These are phyloP conservation scores for Athalia cordata DNA, from an alignment of 2,888 invertebrate genomes.

Conservation along the genomic window DNA sequence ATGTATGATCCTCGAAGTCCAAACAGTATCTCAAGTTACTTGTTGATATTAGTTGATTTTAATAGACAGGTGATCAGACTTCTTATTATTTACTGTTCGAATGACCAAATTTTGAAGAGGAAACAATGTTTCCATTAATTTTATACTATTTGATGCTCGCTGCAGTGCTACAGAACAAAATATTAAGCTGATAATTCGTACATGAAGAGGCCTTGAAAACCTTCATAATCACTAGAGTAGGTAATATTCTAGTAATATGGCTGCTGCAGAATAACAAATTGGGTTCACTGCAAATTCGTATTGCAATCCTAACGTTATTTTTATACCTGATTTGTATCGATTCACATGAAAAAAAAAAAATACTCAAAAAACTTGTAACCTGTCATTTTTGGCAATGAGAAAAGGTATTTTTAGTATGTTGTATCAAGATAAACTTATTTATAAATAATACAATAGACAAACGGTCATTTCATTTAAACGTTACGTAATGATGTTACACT, in stretches of 20 bases:
- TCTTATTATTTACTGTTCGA: conserved; percentile 33
- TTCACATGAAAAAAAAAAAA: conserved; percentile 13
- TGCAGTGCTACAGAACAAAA: conserved; percentile 16
- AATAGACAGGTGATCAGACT: conserved; percentile 30
- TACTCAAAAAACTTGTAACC: not conserved
- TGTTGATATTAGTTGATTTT: too few species aligned
- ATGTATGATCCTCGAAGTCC: not conserved
- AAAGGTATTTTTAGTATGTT: not conserved
- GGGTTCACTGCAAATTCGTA: conserved; percentile 21
- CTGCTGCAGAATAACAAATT: conserved; percentile 9
- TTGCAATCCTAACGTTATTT: conserved; percentile 41
- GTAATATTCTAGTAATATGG: not conserved
- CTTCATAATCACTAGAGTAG: not conserved
- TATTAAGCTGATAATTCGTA: not conserved
- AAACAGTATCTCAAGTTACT: too few species aligned
- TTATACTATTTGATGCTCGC: conserved; percentile 38
- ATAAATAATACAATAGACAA: too few species aligned
- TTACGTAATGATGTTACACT: too few species aligned
- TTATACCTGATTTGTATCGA: conserved; percentile 42
- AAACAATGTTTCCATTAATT: not conserved
- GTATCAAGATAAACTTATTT: not conserved
- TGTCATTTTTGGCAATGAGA: not conserved
- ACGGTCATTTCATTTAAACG: too few species aligned
- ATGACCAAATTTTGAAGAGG: conserved; percentile 9
- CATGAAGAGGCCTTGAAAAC: conserved; percentile 17